These are phyloP conservation scores for Machimus rusticus DNA, from an alignment of 2,888 invertebrate species.

Conservation along the genomic window DNA sequence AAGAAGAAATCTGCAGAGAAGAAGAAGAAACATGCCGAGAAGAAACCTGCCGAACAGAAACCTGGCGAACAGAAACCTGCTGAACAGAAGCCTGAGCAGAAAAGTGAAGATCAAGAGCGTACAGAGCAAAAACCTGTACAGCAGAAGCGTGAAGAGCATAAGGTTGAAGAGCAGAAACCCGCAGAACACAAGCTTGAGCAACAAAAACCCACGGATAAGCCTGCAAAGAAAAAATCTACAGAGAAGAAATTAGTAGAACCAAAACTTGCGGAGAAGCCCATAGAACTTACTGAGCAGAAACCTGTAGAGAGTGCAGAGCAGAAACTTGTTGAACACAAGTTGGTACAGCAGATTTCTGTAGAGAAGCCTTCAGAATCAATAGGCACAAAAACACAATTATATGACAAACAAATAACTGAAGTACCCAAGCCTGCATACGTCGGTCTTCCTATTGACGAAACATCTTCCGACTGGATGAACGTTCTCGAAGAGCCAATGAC, in stretches of 20 bases:
- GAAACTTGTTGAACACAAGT: no score
- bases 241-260: no score
- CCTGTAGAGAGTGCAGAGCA: no score
- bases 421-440: conserved; percentile 49
- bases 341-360: not conserved
- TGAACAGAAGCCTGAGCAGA: not conserved
- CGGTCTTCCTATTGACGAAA: conserved; percentile 53
- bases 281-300: no score
- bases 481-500: conserved; percentile 59
- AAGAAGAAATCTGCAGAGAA: not conserved
- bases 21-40: not conserved
- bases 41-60: not conserved
- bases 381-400: not conserved
- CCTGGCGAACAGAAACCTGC: not conserved
- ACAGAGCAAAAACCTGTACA: not conserved
- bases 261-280: no score
- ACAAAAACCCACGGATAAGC: not conserved
- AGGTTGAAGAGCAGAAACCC: not conserved
- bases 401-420: not conserved
- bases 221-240: no score
- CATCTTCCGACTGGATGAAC: conserved; percentile 57
- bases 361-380: conserved; percentile 48
- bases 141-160: not conserved
- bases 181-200: no score
- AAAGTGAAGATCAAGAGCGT: not conserved